Evolutionary conservation across 2,888 invertebrate genomes (phyloP).

Genomic region (Mesodorylaimus sp.): DNA sequence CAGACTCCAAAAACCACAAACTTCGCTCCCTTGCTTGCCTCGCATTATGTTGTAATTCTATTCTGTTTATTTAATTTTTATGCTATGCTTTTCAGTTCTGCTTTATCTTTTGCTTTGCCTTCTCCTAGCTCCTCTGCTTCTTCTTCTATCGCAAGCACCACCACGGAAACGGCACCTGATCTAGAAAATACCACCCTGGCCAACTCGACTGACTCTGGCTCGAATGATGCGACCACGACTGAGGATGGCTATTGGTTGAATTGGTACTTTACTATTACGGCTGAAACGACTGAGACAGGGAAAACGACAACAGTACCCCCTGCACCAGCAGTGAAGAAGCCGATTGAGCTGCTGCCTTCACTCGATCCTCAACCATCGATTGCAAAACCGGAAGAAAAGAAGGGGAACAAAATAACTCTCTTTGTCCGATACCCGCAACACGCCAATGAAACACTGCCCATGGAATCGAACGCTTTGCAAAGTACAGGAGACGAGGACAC

Average conservation of each 20-base stretch:
- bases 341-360: neutral
- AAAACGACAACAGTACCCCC: neutral
- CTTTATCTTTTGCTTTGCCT: too few relatives aligned
- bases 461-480: too few relatives aligned
- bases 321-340: slow-evolving; percentile 7
- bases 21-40: too few relatives aligned
- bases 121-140: slow-evolving; percentile 8
- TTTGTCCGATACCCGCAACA: slow-evolving; percentile 2
- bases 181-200: too few relatives aligned
- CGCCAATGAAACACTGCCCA: slow-evolving; percentile 1
- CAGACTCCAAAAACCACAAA: too few relatives aligned
- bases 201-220: too few relatives aligned
- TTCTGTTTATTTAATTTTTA: too few relatives aligned
- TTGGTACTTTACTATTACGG: too few relatives aligned
- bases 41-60: too few relatives aligned
- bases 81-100: too few relatives aligned
- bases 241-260: too few relatives aligned
- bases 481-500: neutral
- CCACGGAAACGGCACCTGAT: slow-evolving; percentile 10
- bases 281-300: neutral
- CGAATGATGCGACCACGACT: too few relatives aligned
- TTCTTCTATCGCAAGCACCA: slow-evolving; percentile 9
- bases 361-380: neutral
- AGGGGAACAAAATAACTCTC: slow-evolving; percentile 5
- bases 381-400: slow-evolving; percentile 2